These are phyloP conservation scores for Psilopogon haemacephalus DNA, from an alignment of 2,113 vertebrate genomes.

Conservation along the genomic window DNA sequence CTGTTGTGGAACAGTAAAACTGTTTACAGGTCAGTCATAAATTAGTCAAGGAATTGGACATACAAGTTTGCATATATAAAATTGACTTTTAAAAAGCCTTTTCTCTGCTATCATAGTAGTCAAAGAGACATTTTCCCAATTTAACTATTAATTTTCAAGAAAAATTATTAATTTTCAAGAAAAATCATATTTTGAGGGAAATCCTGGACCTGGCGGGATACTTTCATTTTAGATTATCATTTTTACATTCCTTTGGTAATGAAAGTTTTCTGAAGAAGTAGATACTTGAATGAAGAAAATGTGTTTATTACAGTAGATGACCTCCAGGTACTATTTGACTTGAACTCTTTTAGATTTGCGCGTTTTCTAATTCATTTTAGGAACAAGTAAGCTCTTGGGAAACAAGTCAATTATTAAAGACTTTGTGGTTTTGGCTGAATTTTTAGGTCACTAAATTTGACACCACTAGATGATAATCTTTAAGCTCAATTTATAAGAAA, in stretches of 20 bases:
- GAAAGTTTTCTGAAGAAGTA: background rate
- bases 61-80: background rate
- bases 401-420: background rate
- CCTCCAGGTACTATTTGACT: background rate
- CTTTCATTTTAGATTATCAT: background rate
- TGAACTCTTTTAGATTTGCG: background rate
- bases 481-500: background rate
- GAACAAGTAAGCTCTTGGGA: background rate
- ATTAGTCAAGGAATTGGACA: background rate
- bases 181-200: background rate
- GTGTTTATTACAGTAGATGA: background rate
- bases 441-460: background rate
- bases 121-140: background rate
- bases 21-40: background rate
- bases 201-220: background rate
- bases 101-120: background rate
- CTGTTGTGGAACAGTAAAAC: background rate
- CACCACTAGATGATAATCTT: background rate
- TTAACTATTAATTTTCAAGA: background rate
- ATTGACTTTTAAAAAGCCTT: background rate
- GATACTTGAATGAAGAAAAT: background rate
- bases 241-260: background rate
- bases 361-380: background rate
- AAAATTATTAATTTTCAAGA: background rate
- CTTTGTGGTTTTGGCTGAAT: background rate